Evolutionary conservation across 2,888 invertebrate species (phyloP).

Genomic region (Fragum whitleyi): DNA sequence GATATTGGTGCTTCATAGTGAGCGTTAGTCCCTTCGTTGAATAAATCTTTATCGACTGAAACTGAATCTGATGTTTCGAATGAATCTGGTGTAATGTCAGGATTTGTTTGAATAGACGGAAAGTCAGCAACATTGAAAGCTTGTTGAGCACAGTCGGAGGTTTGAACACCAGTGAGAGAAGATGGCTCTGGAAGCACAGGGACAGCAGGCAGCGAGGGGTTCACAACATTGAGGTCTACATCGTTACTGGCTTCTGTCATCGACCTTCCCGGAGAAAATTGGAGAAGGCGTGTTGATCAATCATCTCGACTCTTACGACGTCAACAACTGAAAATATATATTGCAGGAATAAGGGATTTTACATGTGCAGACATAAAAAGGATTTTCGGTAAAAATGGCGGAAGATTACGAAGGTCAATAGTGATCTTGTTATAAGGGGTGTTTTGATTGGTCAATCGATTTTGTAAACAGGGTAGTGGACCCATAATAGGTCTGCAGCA

Average conservation of each 20-base stretch:
- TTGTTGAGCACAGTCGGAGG: slow-evolving; percentile 17
- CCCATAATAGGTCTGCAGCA: too few species aligned
- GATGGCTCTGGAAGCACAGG: slow-evolving; percentile 7
- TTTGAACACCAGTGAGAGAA: slow-evolving; percentile 9
- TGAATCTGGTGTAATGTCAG: neutral
- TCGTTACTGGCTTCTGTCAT: slow-evolving; percentile 51
- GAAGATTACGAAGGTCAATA: too few species aligned
- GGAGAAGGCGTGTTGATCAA: neutral
- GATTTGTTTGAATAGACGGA: neutral
- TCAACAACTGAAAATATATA: neutral
- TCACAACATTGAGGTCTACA: slow-evolving; percentile 49
- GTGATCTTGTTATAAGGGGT: too few species aligned
- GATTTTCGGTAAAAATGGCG: too few species aligned
- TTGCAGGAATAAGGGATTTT: too few species aligned
- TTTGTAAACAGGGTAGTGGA: too few species aligned
- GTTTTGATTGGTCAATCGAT: too few species aligned
- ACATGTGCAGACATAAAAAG: too few species aligned
- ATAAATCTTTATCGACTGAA: neutral
- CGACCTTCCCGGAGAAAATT: slow-evolving; percentile 2
- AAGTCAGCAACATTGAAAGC: slow-evolving; percentile 19
- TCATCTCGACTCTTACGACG: neutral
- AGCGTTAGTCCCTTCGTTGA: neutral
- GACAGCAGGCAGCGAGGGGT: slow-evolving; percentile 39
- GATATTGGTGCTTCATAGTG: neutral
- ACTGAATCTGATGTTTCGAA: neutral